Base-by-base conservation (phyloP, 1,140 invertebrate genomes). In the Brachionus rubens region DNA sequence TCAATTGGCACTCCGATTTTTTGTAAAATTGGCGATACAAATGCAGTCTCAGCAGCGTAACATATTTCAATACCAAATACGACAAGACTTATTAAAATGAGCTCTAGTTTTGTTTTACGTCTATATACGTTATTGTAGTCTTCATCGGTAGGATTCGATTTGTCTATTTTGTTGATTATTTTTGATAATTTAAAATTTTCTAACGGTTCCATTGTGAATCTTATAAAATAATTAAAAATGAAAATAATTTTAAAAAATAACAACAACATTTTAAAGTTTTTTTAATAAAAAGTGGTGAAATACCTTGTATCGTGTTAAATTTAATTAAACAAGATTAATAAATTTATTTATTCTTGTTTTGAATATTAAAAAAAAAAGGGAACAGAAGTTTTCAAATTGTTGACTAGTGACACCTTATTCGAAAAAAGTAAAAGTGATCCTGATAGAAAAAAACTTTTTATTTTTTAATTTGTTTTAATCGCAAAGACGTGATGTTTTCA, bases 21-120 rank as follows among this genome's bases (percentile, higher is more conserved):
- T 0, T 97, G 87, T 9, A 97, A 84, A 0, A 93, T 95, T 0
- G 95, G 94, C 1, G 92, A 96, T 0, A 97, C 94, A 84, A 97
- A 97, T 0, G 94, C 94, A 0, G 95, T 95, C 86, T 97, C 94
- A 0, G 93, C 94, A 0, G 95, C 92, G 80, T 98, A 98, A 0
- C 93, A 95, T 83, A 97, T 94, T 83, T 97, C 95, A 50, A 97
- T 96, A 0, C 95, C 94, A 90, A 94, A 96, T 0, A 98, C 94
- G 0, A 93, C 93, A 0, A 93, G 91, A 10, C 93, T 95, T 54
- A 97, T 88, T 1, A 92, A 86, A 40, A 96, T 88, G 46, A 98
- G 82, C 81, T 97, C 93, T 6, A 87, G 81, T 19, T 91, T 85
- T 0, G 90, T 90, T 86, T 96, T 97, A 76, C 87, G 87, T 81